These are phyloP conservation scores for Sebastes iracundus DNA, from an alignment of 2,797 vertebrate genomes.

Conservation along the genomic window DNA sequence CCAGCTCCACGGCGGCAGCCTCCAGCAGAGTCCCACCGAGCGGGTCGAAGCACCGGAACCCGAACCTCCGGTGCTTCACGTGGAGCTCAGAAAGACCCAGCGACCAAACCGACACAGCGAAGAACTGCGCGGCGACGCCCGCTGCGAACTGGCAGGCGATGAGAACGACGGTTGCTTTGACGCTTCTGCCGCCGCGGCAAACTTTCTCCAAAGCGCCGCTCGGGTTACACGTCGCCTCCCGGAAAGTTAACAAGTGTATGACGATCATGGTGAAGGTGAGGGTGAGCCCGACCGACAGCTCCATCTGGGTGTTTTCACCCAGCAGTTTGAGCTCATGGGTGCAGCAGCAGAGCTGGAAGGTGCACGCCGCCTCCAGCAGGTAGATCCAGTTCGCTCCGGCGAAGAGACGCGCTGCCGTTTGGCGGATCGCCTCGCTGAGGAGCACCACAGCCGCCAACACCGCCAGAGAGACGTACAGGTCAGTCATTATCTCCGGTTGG, in stretches of 20 bases:
- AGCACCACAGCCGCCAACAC: constrained; percentile 70
- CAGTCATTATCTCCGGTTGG: constrained; percentile 25
- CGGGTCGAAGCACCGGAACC: constrained; percentile 72
- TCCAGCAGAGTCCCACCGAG: constrained; percentile 80
- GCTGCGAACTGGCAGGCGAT: constrained; percentile 66
- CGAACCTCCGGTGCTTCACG: constrained; percentile 51
- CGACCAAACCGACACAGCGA: constrained; percentile 78
- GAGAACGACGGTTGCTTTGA: constrained; percentile 28
- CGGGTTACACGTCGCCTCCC: constrained; percentile 83
- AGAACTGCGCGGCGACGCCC: constrained; percentile 72
- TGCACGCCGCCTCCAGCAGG: constrained; percentile 82
- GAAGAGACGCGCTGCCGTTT: background rate
- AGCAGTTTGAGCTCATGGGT: constrained; percentile 86
- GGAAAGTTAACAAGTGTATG: constrained; percentile 83
- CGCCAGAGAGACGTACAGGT: constrained; percentile 73
- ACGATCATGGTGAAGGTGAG: constrained; percentile 83
- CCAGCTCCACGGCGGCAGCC: constrained; percentile 83
- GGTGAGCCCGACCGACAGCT: constrained; percentile 65
- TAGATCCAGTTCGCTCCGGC: constrained; percentile 43
- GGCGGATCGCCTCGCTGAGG: constrained; percentile 64
- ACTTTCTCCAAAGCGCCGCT: constrained; percentile 74
- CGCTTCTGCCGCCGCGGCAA: constrained; percentile 52
- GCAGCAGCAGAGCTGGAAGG: constrained; percentile 90
- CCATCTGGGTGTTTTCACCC: constrained; percentile 40
- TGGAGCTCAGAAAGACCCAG: constrained; percentile 82